These are phyloP conservation scores for Ptilodon capucinus DNA, from an alignment of 2,888 invertebrate species.

Conservation along the genomic window DNA sequence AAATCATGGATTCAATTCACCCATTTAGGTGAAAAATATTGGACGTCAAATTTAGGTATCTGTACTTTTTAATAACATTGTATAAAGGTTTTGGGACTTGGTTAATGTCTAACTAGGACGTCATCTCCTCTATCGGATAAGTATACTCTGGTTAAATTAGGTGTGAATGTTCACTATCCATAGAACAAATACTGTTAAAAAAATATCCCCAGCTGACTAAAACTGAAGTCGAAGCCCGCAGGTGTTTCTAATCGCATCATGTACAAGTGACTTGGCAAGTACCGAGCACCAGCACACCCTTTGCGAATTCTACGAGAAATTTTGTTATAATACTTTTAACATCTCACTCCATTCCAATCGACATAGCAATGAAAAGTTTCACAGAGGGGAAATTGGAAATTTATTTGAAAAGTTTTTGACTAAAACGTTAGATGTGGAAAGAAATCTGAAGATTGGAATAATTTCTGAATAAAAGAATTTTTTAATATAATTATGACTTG, in stretches of 20 bases:
- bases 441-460: not conserved
- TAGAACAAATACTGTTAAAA: not conserved
- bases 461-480: not conserved
- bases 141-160: no score
- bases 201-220: not conserved
- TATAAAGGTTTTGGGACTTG: no score
- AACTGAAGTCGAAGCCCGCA: constrained; percentile 6
- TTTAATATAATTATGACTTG: not conserved
- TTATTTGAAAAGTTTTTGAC: constrained; percentile 1
- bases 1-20: no score
- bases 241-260: constrained; percentile 24
- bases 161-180: not conserved
- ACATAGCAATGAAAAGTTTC: constrained; percentile 2
- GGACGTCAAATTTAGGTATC: no score
- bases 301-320: constrained; percentile 18
- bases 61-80: no score
- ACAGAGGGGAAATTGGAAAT: not conserved
- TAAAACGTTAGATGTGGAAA: not conserved
- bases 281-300: constrained; percentile 13
- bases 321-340: constrained; percentile 20
- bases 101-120: no score
- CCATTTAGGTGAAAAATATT: no score
- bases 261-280: constrained; percentile 13
- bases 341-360: constrained; percentile 7
- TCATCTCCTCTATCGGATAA: no score